Base-by-base conservation (phyloP, 30 jellyfish, hydroid and myxozoan species). In the Morbakka virulenta region DNA sequence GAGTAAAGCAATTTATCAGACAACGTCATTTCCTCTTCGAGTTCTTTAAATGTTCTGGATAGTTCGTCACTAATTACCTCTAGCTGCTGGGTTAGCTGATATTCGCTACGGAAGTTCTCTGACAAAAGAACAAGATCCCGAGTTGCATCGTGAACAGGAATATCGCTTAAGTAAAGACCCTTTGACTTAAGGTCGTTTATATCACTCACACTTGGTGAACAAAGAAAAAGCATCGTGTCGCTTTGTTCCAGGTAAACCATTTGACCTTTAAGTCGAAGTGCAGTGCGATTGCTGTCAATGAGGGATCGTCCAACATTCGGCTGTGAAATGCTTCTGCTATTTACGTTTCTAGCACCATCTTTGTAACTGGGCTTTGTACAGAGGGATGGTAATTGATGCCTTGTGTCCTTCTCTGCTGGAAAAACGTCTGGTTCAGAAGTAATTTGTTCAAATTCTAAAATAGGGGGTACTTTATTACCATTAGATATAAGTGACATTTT, bases 71-170 rank as follows among this genome's bases (percentile, higher is more conserved):
- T 82, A 14, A 69, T 73, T 14, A 65, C 80, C 24, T 53, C 76
- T 3, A 82, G 76, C 57, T 82, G 77, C 3, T 82, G 92, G n/a
- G 69, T 69, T 50, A 82, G 35, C 34, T 82, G 85, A 52, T 32
- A 62, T 74, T 62, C 74, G 11, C 62, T 53, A 22, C 83, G 94
- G 24, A 65, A 33, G 63, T 35, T 69, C 31, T 82, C 90, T 1
- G 94, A 47, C 12, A 69, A 26, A 0, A 82, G 63, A 28, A 82
- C 67, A 17, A 82, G 50, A 34, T 82, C 94, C 32, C 94, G 25
- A 0, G 94, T 82, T 0, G 94, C 92, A 82, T 82, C 94, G 34
- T 82, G 94, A 24, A 82, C 41, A 0, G 94, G 94, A 23, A 82
- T 82, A 62, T 82, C 94, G 64, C 85, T 65, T 23, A 82, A 74